A percentile compares a stretch with the other conserved stretches of the same genome.
phyloP scores from a whole-genome alignment of 2,797 vertebrate genomes.

The Lophura swinhoii region DNA sequence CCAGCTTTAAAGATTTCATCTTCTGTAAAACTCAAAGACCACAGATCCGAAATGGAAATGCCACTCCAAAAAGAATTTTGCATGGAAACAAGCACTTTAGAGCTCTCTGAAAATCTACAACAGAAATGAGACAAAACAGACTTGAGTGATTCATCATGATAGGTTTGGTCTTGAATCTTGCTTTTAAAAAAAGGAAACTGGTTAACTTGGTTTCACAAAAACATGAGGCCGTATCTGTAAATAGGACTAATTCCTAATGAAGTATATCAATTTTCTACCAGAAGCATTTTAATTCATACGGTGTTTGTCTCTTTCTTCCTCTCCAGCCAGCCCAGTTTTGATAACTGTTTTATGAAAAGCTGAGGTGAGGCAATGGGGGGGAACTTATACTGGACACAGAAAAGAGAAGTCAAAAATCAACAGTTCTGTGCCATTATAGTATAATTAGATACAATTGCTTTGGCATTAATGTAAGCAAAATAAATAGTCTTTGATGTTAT shows the following conservation, averaged over 20 bases:
- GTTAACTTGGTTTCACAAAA: background rate
- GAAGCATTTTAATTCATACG: background rate
- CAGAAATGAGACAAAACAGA: background rate
- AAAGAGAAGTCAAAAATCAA: background rate
- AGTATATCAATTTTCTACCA: background rate
- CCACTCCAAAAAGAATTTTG: background rate
- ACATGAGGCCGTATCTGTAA: background rate
- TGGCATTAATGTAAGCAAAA: background rate
- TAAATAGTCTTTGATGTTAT: background rate
- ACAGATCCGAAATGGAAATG: background rate
- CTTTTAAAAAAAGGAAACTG: background rate
- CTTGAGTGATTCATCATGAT: background rate
- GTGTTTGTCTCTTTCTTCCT: background rate
- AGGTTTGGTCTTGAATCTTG: background rate
- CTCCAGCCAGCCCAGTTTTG: background rate
- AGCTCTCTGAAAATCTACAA: background rate
- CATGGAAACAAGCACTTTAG: background rate
- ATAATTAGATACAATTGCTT: background rate
- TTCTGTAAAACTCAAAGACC: background rate
- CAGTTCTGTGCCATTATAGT: background rate
- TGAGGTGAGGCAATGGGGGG: background rate
- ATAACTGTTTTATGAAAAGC: background rate
- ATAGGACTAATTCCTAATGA: background rate
- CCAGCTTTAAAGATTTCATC: background rate
- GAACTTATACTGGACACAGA: background rate